Base-by-base conservation (phyloP, 2,888 invertebrate species). In the Drosophila anomelani region DNA sequence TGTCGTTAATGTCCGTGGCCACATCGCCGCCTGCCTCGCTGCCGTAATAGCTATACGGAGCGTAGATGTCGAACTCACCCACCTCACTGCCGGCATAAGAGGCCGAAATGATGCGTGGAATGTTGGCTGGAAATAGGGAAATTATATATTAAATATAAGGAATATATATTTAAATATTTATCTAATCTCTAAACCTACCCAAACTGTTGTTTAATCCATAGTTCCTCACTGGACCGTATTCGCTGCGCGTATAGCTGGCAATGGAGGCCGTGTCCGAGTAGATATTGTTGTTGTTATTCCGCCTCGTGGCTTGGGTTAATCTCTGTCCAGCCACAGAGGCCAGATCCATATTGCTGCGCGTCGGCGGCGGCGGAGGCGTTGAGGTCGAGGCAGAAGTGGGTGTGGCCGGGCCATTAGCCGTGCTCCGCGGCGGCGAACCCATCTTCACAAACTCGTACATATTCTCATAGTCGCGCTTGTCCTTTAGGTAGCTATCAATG, bases 31-130 rank as follows among this genome's bases (percentile, higher is more conserved):
- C 94, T 44, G 93, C 93, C 91, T 94, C 94, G 81, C 94, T 94
- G 56, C 94, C 94, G 73, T 92, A 96, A 92, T 96, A 96, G 90
- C 96, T 95, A 92, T 96, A 96, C 1, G 96, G 96, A 10, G 96
- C 95, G 89, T 96, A 96, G 73, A 97, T 96, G 90, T 97, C 97
- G 61, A 96, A 96, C 92, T 97, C 97, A 8, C 95, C 94, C 62
- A 95, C 94, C 92, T 97, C 97, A 90, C 96, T 96, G 72, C 96
- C 96, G 90, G 96, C 97, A 91, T 96, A 97, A 8, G 96, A 96
- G 55, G 96, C 93, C 4, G 96, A 96, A 83, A 94, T 93, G 49
- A 96, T 95, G 94, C 85, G 94, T 83, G 92, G 92, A 89, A 92
- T 92, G 86, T 92, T 93, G 57, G 91, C 92, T 92, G 12, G 39